Evolutionary conservation across 1,140 invertebrate species (phyloP), one percentile per base, ranked within the genome.

Genomic region (Hylaeus anthracinus): DNA sequence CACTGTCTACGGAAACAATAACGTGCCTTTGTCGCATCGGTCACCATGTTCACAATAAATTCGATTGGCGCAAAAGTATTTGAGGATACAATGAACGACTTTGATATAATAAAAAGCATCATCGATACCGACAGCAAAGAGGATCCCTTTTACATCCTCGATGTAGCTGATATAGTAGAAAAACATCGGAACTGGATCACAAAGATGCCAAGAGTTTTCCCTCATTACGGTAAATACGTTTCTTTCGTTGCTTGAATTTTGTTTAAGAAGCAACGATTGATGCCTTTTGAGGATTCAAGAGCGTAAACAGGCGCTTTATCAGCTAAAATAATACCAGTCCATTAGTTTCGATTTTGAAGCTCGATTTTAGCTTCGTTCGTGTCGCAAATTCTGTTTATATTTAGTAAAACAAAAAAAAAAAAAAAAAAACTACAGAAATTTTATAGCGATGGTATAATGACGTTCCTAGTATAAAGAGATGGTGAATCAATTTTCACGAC

Each of bases 141-240:
- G 78, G 95, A 96, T 83, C 93, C 96, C 4, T 97, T 97, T 84
- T 96, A 95, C 88, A 92, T 97, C 53, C 92, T 95, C 78, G 95
- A 97, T 89, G 85, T 96, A 51, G 95, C 94, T 39, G 94, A 96
- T 80, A 92, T 96, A 72, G 93, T 96, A 39, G 89, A 93, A 43
- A 96, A 96, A 84, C 94, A 96, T 87, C 93, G 94, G 63, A 90
- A 94, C 48, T 97, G 96, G 96, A 93, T 94, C 4, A 85, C 90
- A 3, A 94, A 94, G 79, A 92, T 97, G 86, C 96, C 96, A 12
- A 92, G 95, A 64, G 95, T 97, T 3, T 89, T 93, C 61, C 96
- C 96, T 53, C 96, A 96, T 88, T 97, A 96, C 91, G 90, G 91
- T 92, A 87, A 14, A 60, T 51, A 77, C 76, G 2, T 15, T 8